Conservation (phyloP, 23 tunicate genomes). For the Botrylloides violaceus region DNA sequence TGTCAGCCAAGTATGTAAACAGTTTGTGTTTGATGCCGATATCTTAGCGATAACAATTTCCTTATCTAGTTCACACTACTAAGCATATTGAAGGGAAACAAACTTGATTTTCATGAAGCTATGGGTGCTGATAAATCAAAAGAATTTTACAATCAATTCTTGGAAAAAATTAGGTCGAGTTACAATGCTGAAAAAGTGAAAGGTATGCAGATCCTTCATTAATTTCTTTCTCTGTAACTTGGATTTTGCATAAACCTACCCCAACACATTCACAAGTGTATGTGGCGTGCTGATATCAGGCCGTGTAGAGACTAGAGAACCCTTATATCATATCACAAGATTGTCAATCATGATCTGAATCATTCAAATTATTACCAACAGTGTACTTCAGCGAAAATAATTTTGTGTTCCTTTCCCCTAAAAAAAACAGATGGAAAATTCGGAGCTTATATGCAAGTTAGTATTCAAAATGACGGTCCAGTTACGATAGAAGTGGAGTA, state of each 20-base stretch:
- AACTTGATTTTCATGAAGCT: conserved; percentile 91
- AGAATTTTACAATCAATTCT: conserved; percentile 45
- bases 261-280: not conserved
- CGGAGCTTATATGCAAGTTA: conserved; percentile 94
- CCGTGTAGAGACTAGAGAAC: no score
- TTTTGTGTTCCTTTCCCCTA: no score
- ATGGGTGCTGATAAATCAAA: conserved; percentile 78
- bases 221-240: not conserved
- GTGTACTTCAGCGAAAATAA: no score
- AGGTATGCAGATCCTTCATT: conserved; percentile 29
- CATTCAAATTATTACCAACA: no score
- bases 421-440: conserved; percentile 51
- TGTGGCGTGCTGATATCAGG: no score
- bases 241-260: no score
- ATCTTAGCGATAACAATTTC: not conserved
- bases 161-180: conserved; percentile 42
- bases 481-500: conserved; percentile 92
- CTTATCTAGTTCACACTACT: conserved; percentile 75
- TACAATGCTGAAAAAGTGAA: conserved; percentile 59
- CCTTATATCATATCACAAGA: no score
- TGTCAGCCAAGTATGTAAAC: conserved; percentile 73
- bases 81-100: conserved; percentile 86
- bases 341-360: no score
- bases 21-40: not conserved
- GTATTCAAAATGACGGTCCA: conserved; percentile 96